Evolutionary conservation across 2,888 invertebrate genomes (phyloP).

Genomic region (Coecobrya sp.): DNA sequence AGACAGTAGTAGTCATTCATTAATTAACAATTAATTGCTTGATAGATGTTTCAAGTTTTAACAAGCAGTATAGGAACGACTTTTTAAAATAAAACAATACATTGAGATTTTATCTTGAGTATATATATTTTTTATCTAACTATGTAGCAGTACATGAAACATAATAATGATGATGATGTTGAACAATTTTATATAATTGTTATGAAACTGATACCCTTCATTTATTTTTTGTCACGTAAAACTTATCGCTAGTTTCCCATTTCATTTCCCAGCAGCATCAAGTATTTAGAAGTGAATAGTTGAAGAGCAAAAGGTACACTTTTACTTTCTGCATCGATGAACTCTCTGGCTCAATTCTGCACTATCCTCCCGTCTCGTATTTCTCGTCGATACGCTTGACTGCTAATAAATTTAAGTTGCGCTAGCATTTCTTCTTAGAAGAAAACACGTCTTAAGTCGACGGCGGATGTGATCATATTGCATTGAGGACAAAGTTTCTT

Average conservation of each 20-base stretch:
- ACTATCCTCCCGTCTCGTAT: constrained; percentile 21
- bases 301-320: background rate
- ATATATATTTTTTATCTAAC: constrained; percentile 16
- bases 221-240: constrained; percentile 37
- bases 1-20: background rate
- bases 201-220: constrained; percentile 31
- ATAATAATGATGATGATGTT: constrained; percentile 3
- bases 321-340: constrained; percentile 41
- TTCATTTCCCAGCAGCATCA: constrained; percentile 11
- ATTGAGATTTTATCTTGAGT: constrained; percentile 25
- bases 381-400: constrained; percentile 29
- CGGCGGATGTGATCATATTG: constrained; percentile 96
- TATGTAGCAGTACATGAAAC: constrained; percentile 4
- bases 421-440: constrained; percentile 90
- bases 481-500: constrained; percentile 98
- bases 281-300: constrained; percentile 1
- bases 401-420: constrained; percentile 17
- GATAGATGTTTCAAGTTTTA: background rate
- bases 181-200: background rate
- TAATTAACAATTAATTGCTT: background rate
- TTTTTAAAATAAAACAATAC: background rate
- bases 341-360: constrained; percentile 7
- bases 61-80: background rate
- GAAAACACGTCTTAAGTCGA: constrained; percentile 95
- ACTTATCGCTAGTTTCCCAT: background rate